Evolutionary conservation across 2,113 vertebrate genomes (phyloP).

Genomic region (Menidia beryllina): DNA sequence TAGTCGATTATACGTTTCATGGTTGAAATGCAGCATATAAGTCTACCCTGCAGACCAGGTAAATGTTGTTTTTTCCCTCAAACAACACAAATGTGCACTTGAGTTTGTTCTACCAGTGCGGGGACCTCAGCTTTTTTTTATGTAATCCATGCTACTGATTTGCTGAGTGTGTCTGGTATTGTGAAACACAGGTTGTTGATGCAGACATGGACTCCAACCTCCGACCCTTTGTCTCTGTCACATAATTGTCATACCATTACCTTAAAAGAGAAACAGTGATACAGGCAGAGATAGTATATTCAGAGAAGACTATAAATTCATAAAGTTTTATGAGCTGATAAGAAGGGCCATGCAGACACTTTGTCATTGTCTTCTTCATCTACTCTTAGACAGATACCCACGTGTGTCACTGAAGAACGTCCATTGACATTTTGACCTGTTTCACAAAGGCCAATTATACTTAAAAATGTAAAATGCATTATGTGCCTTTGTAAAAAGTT

Average conservation of each 20-base stretch:
- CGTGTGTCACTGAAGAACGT: background rate
- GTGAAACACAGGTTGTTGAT: slow-evolving; percentile 49
- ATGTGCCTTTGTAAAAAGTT: too few species aligned
- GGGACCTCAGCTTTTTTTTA: slow-evolving; percentile 25
- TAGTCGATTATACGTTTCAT: slow-evolving; percentile 61
- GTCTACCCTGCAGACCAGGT: slow-evolving; percentile 38
- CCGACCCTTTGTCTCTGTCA: slow-evolving; percentile 53
- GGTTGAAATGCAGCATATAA: slow-evolving; percentile 46
- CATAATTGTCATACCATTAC: slow-evolving; percentile 38
- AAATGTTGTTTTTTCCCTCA: slow-evolving; percentile 18
- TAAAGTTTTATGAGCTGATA: slow-evolving; percentile 46
- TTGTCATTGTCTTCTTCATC: slow-evolving; percentile 5
- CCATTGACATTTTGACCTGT: background rate
- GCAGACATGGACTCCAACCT: slow-evolving; percentile 70
- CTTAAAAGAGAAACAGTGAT: slow-evolving; percentile 13
- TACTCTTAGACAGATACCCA: slow-evolving; percentile 5
- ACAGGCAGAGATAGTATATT: slow-evolving; percentile 40
- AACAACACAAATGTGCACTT: slow-evolving; percentile 4
- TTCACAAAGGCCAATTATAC: too few species aligned
- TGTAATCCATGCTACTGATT: background rate
- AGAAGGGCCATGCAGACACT: background rate
- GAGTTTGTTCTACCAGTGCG: background rate
- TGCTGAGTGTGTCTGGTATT: slow-evolving; percentile 51
- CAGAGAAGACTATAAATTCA: slow-evolving; percentile 57
- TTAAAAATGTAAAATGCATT: background rate